Evolutionary conservation across 2,113 vertebrate genomes (phyloP), one percentile per base, ranked within the genome.

Genomic region (Anolis sagrei): DNA sequence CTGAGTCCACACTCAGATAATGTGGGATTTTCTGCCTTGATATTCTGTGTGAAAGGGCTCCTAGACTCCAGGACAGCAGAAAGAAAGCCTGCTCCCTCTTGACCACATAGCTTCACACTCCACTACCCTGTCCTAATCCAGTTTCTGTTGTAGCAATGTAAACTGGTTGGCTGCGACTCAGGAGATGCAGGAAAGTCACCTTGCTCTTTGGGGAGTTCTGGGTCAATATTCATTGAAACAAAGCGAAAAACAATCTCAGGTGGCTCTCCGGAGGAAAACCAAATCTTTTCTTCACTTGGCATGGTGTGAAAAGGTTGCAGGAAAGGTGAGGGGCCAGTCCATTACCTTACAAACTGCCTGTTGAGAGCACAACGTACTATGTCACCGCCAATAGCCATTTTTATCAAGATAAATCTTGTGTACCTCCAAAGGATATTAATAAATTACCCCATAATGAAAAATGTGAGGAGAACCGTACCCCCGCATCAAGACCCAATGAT

Each of bases 361-460:
- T 89, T 95, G 83, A 92, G 87, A 82, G 87, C 84, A 84, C 93
- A 80, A 86, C 92, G 85, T 89, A 85, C 91, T 69, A 90, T 94
- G 93, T 94, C 44, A 13, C 90, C 0, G 70, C 94, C 93, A 90
- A 95, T 94, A 94, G 94, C 1, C 29, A 0, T 91, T 95, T 97
- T 97, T 96, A 97, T 97, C 96, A 97, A 96, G 97, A 97, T 95
- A 95, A 96, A 97, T 97, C 96, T 95, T 95, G 95, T 95, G 94
- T 93, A 92, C 92, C 94, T 95, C 74, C 68, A 90, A 95, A 96
- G 95, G 96, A 96, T 97, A 97, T 97, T 97, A 97, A 97, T 97
- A 97, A 97, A 97, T 97, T 97, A 97, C 95, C 95, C 90, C 89
- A 94, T 97, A 97, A 97, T 97, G 96, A 97, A 97, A 97, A 97